Evolutionary conservation across 2,888 invertebrate species (phyloP), one percentile per base, ranked within the genome.

Genomic region (Meiosimyza platycephala): DNA sequence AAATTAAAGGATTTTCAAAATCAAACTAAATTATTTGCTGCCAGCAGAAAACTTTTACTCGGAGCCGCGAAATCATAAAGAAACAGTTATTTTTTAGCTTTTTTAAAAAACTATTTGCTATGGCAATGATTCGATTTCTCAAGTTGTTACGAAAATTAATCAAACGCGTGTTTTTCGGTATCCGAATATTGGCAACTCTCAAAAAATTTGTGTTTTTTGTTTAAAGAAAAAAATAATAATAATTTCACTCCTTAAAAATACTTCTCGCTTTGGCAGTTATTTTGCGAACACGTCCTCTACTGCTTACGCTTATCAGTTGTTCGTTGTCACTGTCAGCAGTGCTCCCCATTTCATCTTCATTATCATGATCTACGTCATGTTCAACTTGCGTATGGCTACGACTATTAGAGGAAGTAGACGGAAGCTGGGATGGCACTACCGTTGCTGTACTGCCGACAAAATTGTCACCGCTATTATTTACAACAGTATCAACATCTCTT

Each of bases 281-380:
- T 86, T 93, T 94, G 69, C 96, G 90, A 72, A 96, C 91, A 57
- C 96, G 90, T 3, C 97, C 96, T 69, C 96, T 90, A 80, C 95
- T 95, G 84, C 94, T 94, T 50, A 93, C 90, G 79, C 90, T 91
- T 63, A 90, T 86, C 74, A 87, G 78, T 71, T 84, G 85, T 62
- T 83, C 85, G 62, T 83, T 82, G 69, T 80, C 79, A 40, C 83
- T 84, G 16, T 82, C 84, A 47, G 74, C 79, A 47, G 81, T 78
- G 66, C 78, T 78, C 13, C 77, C 81, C 16, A 78, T 80, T 13
- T 76, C 80, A 18, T 77, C 78, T 22, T 74, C 77, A 13, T 73
- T 71, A 13, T 65, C 68, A 52, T 40, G 22, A 11, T 54, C 28
- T 28, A 71, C 71, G 66, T 48, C 72, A 59, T 33, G 75, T 72